Evolutionary conservation across 2,888 invertebrate species (phyloP).

Genomic region (Drosophila buzzatii): DNA sequence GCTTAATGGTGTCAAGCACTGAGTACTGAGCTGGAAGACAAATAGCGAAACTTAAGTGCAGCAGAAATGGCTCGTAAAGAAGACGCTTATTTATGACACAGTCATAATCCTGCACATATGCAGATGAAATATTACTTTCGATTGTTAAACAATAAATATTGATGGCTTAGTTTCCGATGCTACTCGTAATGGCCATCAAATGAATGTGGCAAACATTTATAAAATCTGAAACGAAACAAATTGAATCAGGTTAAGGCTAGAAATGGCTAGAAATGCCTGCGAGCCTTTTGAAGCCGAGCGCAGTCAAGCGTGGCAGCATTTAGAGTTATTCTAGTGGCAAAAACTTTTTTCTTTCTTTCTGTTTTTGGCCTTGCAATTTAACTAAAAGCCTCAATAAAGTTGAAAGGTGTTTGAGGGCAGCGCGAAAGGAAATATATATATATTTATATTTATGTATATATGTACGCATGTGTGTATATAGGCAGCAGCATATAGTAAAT

Average conservation of each 20-base stretch:
- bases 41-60: neutral
- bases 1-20: neutral
- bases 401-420: conserved; percentile 66
- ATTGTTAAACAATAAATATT: conserved; percentile 6
- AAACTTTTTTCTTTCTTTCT: conserved; percentile 21
- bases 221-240: conserved; percentile 55
- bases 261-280: conserved; percentile 8
- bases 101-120: neutral
- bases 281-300: conserved; percentile 43
- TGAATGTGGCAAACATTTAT: conserved; percentile 14
- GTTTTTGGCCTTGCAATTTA: conserved; percentile 65
- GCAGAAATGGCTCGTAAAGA: neutral
- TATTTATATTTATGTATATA: neutral
- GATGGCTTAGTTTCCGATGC: neutral
- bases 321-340: conserved; percentile 72
- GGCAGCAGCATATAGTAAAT: conserved; percentile 16
- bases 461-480: neutral
- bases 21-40: neutral
- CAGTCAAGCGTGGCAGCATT: conserved; percentile 58
- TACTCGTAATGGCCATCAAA: conserved; percentile 7
- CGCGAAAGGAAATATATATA: neutral
- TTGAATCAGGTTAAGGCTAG: conserved; percentile 63
- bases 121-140: neutral
- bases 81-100: neutral
- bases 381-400: conserved; percentile 73